Base-by-base conservation (phyloP, 2,888 invertebrate genomes). In the Eupithecia subumbrata region DNA sequence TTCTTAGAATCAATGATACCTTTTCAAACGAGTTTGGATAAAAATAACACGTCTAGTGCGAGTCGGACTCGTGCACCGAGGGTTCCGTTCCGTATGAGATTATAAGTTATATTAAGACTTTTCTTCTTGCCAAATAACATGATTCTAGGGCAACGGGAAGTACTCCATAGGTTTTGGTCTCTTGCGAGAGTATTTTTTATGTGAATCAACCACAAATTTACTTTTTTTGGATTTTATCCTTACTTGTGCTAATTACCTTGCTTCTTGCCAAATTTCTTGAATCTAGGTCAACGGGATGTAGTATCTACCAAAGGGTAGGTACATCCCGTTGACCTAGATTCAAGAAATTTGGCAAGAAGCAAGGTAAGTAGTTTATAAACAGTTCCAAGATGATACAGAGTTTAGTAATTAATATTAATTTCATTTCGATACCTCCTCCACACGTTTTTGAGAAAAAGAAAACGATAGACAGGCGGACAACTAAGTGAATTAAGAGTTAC, bases 1-100 rank as follows among this genome's bases (percentile, higher is more conserved):
- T 60, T 60, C 60, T 60, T 25, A 25, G 60, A 25, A 60, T 60
- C 56, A 60, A 25, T 25, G 60, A 60, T 60, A 60, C 25, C 60
- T 25, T 60, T 60, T 60, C 5, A 60, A 60, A 60, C 60, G 60
- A 60, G 60, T 60, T 60, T 60, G 60, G 12, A 25, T 25, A 22
- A 56, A 56, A 56, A 56, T 56, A 60, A 14, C 25, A 14, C 14
- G 60, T 60, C 14, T 22, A 22, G 60, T 60, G 56, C 5, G 25
- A 60, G 25, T 25, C 14, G 9, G 56, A 56, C 5, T 60, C 12
- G 60, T 25, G 12, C 60, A 60, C 60, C 14, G 14, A 60, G 60
- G 12, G 25, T 25, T 60, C 5, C 14, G 25, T 25, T 60, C 5
- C 14, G 25, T 14, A 25, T 60, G 1, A 11, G 11, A n/a, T 9